phyloP scores from a whole-genome alignment of 2,797 vertebrate genomes.

The Lithobates pipiens region DNA sequence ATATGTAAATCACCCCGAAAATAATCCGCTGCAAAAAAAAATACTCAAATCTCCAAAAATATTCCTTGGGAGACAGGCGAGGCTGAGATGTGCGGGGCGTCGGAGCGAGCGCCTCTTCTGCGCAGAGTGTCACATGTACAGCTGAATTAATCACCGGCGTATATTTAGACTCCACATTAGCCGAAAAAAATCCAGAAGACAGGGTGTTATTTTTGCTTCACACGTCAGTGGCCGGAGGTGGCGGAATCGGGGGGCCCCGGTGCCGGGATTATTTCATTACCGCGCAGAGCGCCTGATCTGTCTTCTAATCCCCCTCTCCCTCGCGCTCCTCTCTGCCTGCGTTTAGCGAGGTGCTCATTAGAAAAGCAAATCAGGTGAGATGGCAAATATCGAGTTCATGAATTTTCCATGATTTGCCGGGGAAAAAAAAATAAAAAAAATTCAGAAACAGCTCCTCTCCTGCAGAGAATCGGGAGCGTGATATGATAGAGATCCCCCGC shows the following conservation, averaged over 20 bases:
- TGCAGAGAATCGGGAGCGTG: too few species aligned
- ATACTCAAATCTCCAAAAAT: neutral
- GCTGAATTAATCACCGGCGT: constrained; percentile 21
- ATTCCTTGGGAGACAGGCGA: neutral
- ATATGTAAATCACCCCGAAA: neutral
- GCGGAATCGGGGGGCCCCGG: neutral
- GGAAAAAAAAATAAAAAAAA: too few species aligned
- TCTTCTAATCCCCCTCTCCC: neutral
- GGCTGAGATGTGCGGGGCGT: neutral
- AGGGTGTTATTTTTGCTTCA: constrained; percentile 23
- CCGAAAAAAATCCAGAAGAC: neutral
- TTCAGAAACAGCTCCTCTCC: too few species aligned
- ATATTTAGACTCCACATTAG: constrained; percentile 13
- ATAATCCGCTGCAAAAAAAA: neutral
- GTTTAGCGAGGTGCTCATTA: constrained; percentile 55
- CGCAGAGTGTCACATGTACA: neutral
- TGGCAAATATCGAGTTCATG: constrained; percentile 35
- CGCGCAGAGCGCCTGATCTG: neutral
- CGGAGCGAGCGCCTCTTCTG: neutral
- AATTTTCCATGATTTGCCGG: constrained; percentile 47
- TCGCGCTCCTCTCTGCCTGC: neutral
- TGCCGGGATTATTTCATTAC: neutral
- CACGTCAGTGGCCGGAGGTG: neutral
- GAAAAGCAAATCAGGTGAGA: constrained; percentile 49
- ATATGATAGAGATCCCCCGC: too few species aligned